phyloP scores from a whole-genome alignment of 1,140 invertebrate species.

The Sarcophaga peregrina region DNA sequence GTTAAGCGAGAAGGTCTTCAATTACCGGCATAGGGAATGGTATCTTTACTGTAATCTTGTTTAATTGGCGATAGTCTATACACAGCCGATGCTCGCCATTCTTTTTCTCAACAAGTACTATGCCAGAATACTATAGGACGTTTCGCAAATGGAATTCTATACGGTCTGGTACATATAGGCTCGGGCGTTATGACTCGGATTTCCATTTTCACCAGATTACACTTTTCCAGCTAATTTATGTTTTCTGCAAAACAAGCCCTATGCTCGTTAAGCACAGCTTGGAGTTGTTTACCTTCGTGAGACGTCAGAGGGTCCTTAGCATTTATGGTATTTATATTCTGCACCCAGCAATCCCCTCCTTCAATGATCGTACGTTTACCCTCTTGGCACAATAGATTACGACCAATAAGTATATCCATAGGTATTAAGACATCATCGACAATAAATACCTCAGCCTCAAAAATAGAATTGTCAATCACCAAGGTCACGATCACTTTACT shows the following conservation, averaged over 20 bases:
- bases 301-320: too few species aligned
- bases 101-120: slow-evolving; percentile 34
- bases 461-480: too few species aligned
- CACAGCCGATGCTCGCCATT: slow-evolving; percentile 46
- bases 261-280: neutral
- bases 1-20: slow-evolving; percentile 61
- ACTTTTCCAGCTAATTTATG: neutral
- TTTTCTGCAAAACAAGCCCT: neutral
- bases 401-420: slow-evolving; percentile 1
- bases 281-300: neutral
- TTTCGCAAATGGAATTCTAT: slow-evolving; percentile 39
- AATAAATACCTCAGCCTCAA: too few species aligned
- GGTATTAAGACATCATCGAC: too few species aligned
- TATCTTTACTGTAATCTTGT: too few species aligned
- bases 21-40: too few species aligned
- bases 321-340: neutral
- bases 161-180: slow-evolving; percentile 21
- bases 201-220: slow-evolving; percentile 10
- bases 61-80: too few species aligned
- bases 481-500: too few species aligned
- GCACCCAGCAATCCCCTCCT: slow-evolving; percentile 21
- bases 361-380: slow-evolving; percentile 26
- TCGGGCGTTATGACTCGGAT: neutral
- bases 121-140: slow-evolving; percentile 26
- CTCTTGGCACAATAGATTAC: slow-evolving; percentile 19